A percentile compares a stretch with the other conserved stretches of the same genome.
phyloP scores from a whole-genome alignment of 2,888 invertebrate genomes.

The Oxycera nigricornis region DNA sequence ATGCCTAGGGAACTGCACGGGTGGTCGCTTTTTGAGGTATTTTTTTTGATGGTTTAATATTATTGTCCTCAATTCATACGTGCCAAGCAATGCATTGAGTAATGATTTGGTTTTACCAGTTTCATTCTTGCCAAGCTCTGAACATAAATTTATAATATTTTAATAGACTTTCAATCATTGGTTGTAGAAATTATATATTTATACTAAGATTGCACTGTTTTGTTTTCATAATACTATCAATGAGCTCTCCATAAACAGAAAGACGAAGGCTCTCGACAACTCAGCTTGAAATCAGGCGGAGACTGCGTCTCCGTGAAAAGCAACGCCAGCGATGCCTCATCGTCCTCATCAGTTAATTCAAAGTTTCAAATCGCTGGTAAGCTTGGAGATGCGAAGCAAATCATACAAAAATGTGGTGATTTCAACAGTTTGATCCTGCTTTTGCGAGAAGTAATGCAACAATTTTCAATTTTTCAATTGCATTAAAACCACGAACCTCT shows the following conservation, averaged over 20 bases:
- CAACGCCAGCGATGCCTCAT: background rate
- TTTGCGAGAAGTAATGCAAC: conserved; percentile 47
- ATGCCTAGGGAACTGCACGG: background rate
- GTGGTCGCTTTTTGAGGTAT: background rate
- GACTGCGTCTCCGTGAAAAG: background rate
- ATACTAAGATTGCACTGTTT: too few relatives aligned
- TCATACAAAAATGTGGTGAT: conserved; percentile 48
- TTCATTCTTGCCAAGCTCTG: too few relatives aligned
- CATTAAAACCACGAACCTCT: background rate
- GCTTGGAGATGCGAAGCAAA: conserved; percentile 38
- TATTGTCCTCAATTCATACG: too few relatives aligned
- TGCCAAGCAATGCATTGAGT: too few relatives aligned
- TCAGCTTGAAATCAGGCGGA: background rate
- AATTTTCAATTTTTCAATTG: background rate
- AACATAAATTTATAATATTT: too few relatives aligned
- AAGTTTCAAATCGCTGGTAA: conserved; percentile 43
- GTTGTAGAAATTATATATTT: too few relatives aligned
- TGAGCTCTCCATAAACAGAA: too few relatives aligned
- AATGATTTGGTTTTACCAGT: too few relatives aligned
- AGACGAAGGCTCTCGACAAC: too few relatives aligned
- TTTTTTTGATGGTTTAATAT: background rate
- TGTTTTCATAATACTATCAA: too few relatives aligned
- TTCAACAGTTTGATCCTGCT: conserved; percentile 50
- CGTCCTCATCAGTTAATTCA: conserved; percentile 13
- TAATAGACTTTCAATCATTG: too few relatives aligned